phyloP scores from a whole-genome alignment of 2,888 invertebrate species.

The Salpingus planirostris region DNA sequence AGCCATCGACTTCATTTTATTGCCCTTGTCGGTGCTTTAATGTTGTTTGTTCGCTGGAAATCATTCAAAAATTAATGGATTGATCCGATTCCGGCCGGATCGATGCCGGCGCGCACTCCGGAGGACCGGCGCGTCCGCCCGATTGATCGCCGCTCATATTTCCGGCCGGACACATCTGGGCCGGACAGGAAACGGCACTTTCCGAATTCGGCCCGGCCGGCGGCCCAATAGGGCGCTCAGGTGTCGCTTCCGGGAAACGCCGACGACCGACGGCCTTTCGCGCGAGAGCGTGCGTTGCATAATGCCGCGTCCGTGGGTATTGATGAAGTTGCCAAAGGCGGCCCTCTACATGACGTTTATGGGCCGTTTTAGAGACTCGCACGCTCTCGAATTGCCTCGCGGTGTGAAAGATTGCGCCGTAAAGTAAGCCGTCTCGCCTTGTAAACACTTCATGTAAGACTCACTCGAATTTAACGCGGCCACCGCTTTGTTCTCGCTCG shows the following conservation, averaged over 20 bases:
- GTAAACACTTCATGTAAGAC: slow-evolving; percentile 9
- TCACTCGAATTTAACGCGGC: slow-evolving; percentile 10
- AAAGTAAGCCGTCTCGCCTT: slow-evolving; percentile 9
- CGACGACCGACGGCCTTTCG: slow-evolving; percentile 2
- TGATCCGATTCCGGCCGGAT: no score
- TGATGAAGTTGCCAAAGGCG: slow-evolving; percentile 12
- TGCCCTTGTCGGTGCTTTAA: slow-evolving; percentile 10
- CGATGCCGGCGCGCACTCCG: no score
- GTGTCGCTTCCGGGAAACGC: slow-evolving; percentile 15
- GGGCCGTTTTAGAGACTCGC: slow-evolving; percentile 10
- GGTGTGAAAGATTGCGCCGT: slow-evolving; percentile 9
- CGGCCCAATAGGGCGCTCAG: no score
- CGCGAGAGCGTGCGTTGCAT: slow-evolving; percentile 11
- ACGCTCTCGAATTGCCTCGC: slow-evolving; percentile 7
- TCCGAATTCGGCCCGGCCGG: no score
- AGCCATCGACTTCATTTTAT: slow-evolving; percentile 15
- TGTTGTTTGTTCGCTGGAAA: slow-evolving; percentile 10
- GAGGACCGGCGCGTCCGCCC: no score
- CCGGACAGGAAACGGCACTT: no score
- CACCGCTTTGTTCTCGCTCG: slow-evolving; percentile 2
- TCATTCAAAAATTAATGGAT: slow-evolving; percentile 10
- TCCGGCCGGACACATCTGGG: no score
- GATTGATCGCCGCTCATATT: no score
- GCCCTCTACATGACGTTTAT: slow-evolving; percentile 11
- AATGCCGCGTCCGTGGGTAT: slow-evolving; percentile 7